These are phyloP conservation scores for Acanthopagrus latus DNA, from an alignment of 2,797 vertebrate species.

Conservation along the genomic window DNA sequence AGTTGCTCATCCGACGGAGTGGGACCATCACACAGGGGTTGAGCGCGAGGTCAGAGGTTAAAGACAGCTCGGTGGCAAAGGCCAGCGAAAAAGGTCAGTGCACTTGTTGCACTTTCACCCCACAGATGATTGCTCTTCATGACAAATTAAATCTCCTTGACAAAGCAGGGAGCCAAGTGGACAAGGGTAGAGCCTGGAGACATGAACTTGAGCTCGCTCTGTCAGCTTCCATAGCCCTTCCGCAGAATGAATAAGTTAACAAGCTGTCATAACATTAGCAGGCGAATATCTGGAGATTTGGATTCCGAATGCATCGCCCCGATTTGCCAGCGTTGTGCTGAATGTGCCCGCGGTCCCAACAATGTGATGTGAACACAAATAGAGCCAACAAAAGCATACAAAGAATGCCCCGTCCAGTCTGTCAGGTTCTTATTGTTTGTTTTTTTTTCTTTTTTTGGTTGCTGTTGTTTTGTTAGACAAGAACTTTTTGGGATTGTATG, in stretches of 20 bases:
- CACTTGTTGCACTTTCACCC: constrained; percentile 69
- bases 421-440: constrained; percentile 23
- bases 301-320: constrained; percentile 53
- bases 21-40: constrained; percentile 37
- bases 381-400: constrained; percentile 45
- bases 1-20: constrained; percentile 26
- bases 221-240: constrained; percentile 70
- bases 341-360: constrained; percentile 35
- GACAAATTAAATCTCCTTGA: constrained; percentile 75
- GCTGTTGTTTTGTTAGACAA: constrained; percentile 28
- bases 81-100: constrained; percentile 55
- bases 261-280: constrained; percentile 77
- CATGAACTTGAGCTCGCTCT: constrained; percentile 68
- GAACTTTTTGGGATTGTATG: constrained; percentile 35
- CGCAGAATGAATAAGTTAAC: constrained; percentile 71
- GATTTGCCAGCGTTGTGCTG: constrained; percentile 41
- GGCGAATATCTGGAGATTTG: constrained; percentile 61
- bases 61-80: constrained; percentile 67
- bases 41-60: constrained; percentile 59
- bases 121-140: constrained; percentile 73
- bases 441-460: constrained; percentile 3
- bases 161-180: constrained; percentile 59
- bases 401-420: constrained; percentile 42
- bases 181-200: constrained; percentile 66
- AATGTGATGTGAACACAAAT: constrained; percentile 58